Evolutionary conservation across 1,140 invertebrate species (phyloP).

Genomic region (Lepidurus packardi): DNA sequence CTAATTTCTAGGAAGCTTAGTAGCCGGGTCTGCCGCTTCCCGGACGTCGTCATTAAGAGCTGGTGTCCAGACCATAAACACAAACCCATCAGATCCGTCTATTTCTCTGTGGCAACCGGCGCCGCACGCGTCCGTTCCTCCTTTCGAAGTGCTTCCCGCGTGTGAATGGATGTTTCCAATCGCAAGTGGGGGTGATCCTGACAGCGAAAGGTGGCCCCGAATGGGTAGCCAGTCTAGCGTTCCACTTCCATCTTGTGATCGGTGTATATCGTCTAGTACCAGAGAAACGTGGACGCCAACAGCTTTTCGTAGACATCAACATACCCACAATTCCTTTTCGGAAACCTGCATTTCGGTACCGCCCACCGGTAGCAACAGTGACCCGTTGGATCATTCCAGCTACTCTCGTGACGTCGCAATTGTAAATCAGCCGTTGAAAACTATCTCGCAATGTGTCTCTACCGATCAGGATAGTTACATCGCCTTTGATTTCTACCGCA

Average conservation of each 20-base stretch:
- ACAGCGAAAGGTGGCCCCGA: conserved; percentile 12
- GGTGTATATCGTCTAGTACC: not conserved
- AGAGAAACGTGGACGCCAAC: not conserved
- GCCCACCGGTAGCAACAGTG: not conserved
- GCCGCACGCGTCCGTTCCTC: not conserved
- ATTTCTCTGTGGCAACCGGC: conserved; percentile 1
- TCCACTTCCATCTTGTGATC: not conserved
- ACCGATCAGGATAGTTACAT: not conserved
- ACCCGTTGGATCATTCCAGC: not conserved
- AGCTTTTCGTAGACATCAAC: not conserved
- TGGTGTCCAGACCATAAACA: not conserved
- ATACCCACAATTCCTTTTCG: not conserved
- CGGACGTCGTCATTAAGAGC: conserved; percentile 9
- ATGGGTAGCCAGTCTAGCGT: conserved; percentile 8
- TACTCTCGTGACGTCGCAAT: not conserved
- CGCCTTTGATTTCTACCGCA: not conserved
- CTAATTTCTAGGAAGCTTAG: not conserved
- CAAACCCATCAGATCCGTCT: not conserved
- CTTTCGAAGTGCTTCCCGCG: not conserved
- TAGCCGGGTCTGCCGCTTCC: not conserved
- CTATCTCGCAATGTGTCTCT: not conserved
- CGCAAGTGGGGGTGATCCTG: not conserved
- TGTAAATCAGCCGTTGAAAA: not conserved
- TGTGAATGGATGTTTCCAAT: not conserved
- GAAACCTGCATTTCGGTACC: not conserved